Evolutionary conservation across 1,140 invertebrate genomes (phyloP), one percentile per base, ranked within the genome.

Genomic region (Drosophila lacertosa): DNA sequence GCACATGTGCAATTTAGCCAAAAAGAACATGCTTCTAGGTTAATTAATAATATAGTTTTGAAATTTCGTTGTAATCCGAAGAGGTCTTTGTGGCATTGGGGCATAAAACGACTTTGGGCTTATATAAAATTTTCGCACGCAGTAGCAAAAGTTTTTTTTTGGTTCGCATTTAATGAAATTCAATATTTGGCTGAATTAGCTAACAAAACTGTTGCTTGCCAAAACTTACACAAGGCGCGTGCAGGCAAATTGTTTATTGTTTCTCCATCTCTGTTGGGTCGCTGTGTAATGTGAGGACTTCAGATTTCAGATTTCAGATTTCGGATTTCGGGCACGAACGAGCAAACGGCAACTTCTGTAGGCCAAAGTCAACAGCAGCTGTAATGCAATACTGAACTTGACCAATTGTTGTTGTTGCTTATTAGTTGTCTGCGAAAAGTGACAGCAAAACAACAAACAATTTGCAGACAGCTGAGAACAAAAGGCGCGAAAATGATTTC

Each of bases 401-500:
- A 6, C 40, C 42, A 53, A 20, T 33, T 54, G 26, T 44, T 63
- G 10, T 48, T 48, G 15, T 13, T 37, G 11, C 10, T 79, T 20
- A 16, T 65, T 74, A 42, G 22, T 18, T 3, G 9, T 16, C 20
- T 47, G 79, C 62, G 55, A 84, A 72, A 79, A 55, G 20, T 84
- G 51, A 39, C 79, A 75, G 64, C 65, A 83, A 83, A 83, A 83
- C 79, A 78, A 75, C 53, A 78, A 75, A 45, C 80, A 78, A 82
- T 82, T 82, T 48, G 39, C 79, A 74, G 54, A 58, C 57, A 50
- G 37, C 44, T 63, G 71, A 35, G 33, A 63, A 29, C 53, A 45
- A 69, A 64, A 60, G 60, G 77, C 63, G 77, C 68, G 59, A 81
- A 73, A 47, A 58, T 37, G 37, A 47, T 16, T 44, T 32, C 29